Percentiles rank a stretch among this genome's conserved stretches.
Conservation (phyloP, 2,797 vertebrate species). For the Sebastes flavidus region DNA sequence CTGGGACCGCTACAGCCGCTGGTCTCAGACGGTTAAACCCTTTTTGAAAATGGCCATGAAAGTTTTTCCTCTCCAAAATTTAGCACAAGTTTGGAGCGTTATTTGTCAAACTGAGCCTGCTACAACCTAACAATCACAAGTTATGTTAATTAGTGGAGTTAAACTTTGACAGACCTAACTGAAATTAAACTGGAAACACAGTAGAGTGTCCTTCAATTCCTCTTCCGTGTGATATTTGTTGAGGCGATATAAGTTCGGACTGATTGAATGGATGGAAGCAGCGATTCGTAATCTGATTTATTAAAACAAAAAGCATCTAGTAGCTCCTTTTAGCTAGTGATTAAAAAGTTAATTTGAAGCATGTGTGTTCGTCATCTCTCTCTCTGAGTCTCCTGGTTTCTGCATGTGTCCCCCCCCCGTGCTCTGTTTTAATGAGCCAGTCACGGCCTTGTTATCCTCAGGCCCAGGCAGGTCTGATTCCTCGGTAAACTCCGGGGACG, state of each 20-base stretch:
- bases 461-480: slow-evolving; percentile 36
- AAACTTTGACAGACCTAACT: too few species aligned
- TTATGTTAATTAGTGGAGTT: too few species aligned
- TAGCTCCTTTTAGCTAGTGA: not conserved
- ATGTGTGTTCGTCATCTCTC: not conserved
- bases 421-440: slow-evolving; percentile 14
- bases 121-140: too few species aligned
- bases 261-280: not conserved
- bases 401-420: not conserved
- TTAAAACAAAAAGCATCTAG: not conserved
- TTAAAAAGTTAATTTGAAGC: not conserved
- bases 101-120: too few species aligned
- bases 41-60: too few species aligned
- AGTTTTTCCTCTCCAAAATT: fast-evolving
- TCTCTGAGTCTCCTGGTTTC: not conserved
- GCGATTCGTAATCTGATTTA: not conserved
- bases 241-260: not conserved
- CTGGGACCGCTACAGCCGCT: too few species aligned
- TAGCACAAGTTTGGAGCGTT: too few species aligned
- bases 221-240: not conserved
- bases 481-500: slow-evolving; percentile 4
- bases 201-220: not conserved
- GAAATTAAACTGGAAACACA: not conserved
- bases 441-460: slow-evolving; percentile 14
- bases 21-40: too few species aligned